A percentile compares a stretch with the other conserved stretches of the same genome.
Evolutionary conservation across 2,113 vertebrate species (phyloP).

Genomic region (Tretioscincus oriximinensis): DNA sequence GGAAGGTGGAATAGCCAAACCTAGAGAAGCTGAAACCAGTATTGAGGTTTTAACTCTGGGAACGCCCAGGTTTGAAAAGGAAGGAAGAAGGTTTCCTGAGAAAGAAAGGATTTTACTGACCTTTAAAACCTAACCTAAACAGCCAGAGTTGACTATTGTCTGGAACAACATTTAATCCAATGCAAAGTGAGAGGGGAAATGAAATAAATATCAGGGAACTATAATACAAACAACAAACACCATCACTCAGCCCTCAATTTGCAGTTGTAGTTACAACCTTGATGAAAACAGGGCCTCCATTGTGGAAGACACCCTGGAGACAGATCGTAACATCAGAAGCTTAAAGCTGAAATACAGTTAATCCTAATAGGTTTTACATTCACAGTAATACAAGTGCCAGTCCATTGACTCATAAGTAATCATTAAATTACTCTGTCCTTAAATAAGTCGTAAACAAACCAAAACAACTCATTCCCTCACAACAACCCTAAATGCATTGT

Average conservation of each 20-base stretch:
- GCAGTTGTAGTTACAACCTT: neutral
- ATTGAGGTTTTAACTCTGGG: constrained; percentile 6
- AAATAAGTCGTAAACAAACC: no score
- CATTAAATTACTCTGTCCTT: neutral
- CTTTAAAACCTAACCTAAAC: constrained; percentile 19
- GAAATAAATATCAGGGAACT: constrained; percentile 30
- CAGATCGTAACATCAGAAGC: neutral
- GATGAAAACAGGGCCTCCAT: constrained; percentile 23
- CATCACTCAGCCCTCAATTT: neutral
- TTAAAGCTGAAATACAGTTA: constrained; percentile 11
- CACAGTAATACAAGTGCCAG: neutral
- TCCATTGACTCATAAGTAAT: neutral
- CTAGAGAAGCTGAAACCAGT: constrained; percentile 17
- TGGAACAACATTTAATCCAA: constrained; percentile 17
- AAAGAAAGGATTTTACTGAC: constrained; percentile 17
- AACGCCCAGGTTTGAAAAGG: constrained; percentile 3
- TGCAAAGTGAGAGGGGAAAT: constrained; percentile 32
- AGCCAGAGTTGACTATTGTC: constrained; percentile 22
- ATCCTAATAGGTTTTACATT: neutral
- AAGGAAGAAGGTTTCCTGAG: constrained; percentile 23
- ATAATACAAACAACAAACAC: constrained; percentile 26
- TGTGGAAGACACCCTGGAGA: constrained; percentile 1
- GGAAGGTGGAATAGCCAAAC: neutral
- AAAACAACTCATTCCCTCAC: no score
- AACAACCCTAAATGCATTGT: neutral